phyloP scores from a whole-genome alignment of 2,113 vertebrate species.

The Albula goreensis region DNA sequence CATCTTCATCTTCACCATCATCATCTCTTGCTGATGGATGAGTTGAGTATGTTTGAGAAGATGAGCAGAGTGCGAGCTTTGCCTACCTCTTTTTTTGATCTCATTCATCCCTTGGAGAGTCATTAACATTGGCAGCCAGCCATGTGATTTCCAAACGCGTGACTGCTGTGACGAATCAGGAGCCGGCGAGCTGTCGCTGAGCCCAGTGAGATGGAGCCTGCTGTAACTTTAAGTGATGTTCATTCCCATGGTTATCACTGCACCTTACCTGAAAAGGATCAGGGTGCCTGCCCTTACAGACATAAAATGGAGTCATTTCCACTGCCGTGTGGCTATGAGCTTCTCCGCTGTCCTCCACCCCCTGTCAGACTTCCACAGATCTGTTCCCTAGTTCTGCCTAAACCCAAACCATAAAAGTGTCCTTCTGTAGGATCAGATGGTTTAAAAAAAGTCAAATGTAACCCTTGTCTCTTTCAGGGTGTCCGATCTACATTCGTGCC shows the following conservation, averaged over 20 bases:
- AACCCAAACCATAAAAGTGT: not conserved
- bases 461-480: not conserved
- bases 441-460: not conserved
- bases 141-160: too few species aligned
- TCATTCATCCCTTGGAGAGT: not conserved
- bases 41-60: not conserved
- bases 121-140: too few species aligned
- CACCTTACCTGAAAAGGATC: not conserved
- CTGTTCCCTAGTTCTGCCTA: not conserved
- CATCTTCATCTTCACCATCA: not conserved
- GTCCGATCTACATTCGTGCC: not conserved
- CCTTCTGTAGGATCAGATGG: not conserved
- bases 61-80: not conserved
- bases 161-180: not conserved
- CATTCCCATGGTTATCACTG: not conserved
- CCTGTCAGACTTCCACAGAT: too few species aligned
- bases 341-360: too few species aligned
- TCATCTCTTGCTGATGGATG: not conserved
- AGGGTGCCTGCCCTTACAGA: too few species aligned
- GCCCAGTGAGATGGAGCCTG: not conserved
- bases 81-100: not conserved
- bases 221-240: not conserved
- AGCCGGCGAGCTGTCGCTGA: not conserved
- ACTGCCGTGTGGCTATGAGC: too few species aligned
- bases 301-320: too few species aligned